Evolutionary conservation across 2,888 invertebrate species (phyloP).

Genomic region (Byasa hedistus): DNA sequence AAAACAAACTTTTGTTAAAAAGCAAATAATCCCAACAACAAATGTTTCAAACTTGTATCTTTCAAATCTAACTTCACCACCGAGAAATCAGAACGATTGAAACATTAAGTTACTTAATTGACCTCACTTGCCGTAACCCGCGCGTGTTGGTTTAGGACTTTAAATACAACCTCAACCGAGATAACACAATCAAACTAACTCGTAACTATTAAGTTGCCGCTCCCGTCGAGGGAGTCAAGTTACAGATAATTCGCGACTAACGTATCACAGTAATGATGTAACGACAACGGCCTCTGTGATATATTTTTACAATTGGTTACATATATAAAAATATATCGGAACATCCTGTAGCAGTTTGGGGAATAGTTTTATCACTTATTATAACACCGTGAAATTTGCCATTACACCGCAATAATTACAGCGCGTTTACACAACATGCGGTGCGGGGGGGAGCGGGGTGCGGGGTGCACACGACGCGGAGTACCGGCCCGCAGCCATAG

Average conservation of each 20-base stretch:
- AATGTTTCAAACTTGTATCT: too few relatives aligned
- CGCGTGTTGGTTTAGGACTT: constrained; percentile 24
- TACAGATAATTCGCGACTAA: too few relatives aligned
- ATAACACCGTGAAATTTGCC: constrained; percentile 49
- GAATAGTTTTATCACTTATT: constrained; percentile 46
- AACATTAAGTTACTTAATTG: constrained; percentile 9
- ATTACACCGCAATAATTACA: constrained; percentile 12
- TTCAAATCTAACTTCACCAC: too few relatives aligned
- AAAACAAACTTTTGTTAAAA: too few relatives aligned
- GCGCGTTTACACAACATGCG: background rate
- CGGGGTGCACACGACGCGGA: background rate
- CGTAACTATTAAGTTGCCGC: too few relatives aligned
- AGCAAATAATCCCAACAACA: too few relatives aligned
- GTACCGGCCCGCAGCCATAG: constrained; percentile 3
- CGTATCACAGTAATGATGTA: too few relatives aligned
- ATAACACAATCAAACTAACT: background rate
- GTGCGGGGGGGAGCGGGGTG: too few relatives aligned
- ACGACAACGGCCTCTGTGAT: too few relatives aligned
- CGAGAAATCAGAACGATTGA: background rate
- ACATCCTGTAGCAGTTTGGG: constrained; percentile 30
- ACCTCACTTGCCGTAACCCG: background rate
- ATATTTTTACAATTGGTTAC: too few relatives aligned
- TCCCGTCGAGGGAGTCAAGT: too few relatives aligned
- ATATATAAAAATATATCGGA: background rate
- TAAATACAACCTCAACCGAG: constrained; percentile 10